These are phyloP conservation scores for Drosophila greeni DNA, from an alignment of 2,888 invertebrate genomes.

Conservation along the genomic window DNA sequence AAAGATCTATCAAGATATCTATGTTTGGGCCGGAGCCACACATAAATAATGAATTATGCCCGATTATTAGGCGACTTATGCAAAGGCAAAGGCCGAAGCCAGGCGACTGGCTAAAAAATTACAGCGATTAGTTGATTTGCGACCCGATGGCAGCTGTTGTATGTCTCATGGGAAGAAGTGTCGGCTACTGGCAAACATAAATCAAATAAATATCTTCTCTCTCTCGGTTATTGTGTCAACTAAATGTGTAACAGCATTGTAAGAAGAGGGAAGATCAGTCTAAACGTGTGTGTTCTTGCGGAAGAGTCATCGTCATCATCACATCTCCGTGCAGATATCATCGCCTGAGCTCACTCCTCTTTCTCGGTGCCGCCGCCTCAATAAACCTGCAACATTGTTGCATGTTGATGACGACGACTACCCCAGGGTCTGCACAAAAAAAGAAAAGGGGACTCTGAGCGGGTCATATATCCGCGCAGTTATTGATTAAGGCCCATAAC, in stretches of 20 bases:
- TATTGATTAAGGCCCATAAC: constrained; percentile 71
- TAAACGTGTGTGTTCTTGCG: background rate
- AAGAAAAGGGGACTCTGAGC: constrained; percentile 2
- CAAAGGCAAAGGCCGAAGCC: constrained; percentile 41
- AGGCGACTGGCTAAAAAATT: constrained; percentile 53
- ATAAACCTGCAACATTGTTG: constrained; percentile 63
- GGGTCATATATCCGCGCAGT: constrained; percentile 48
- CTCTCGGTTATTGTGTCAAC: constrained; percentile 6
- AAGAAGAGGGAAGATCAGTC: background rate
- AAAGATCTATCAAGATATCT: constrained; percentile 47
- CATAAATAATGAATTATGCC: constrained; percentile 68
- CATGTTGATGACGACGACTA: constrained; percentile 66
- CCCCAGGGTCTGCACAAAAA: constrained; percentile 12
- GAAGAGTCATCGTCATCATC: constrained; percentile 3
- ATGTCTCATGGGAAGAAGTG: constrained; percentile 43
- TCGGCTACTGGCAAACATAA: constrained; percentile 21
- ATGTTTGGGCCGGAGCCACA: constrained; percentile 37
- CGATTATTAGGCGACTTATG: constrained; percentile 70
- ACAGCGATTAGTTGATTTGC: constrained; percentile 60
- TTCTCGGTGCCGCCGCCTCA: constrained; percentile 37
- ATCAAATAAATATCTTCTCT: background rate
- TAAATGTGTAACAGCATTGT: background rate
- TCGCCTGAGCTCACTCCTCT: constrained; percentile 22
- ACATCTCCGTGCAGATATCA: constrained; percentile 9
- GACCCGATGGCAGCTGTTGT: constrained; percentile 5